Evolutionary conservation across 2,113 vertebrate species (phyloP).

Genomic region (Eulemur rufifrons): DNA sequence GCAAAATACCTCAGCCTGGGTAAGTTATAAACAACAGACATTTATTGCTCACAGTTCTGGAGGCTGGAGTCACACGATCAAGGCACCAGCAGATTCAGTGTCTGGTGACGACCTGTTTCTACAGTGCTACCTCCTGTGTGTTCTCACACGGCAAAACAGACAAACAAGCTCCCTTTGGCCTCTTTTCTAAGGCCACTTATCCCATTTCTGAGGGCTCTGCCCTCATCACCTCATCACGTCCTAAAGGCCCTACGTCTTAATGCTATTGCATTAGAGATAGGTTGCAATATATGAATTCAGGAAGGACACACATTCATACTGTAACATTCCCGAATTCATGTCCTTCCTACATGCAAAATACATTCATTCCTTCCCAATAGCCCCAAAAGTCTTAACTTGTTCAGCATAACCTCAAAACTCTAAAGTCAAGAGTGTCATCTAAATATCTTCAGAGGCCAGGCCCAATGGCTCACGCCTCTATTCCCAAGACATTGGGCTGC

Average conservation of each 20-base stretch:
- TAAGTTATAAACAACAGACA: neutral
- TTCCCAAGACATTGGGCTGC: too few relatives aligned
- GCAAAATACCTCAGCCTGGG: neutral
- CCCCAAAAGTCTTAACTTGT: neutral
- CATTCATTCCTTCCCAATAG: neutral
- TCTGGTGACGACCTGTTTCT: neutral
- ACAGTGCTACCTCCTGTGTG: neutral
- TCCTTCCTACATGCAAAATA: neutral
- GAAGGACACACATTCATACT: neutral
- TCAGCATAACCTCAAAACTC: neutral
- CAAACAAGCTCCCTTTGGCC: neutral
- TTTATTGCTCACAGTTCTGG: neutral
- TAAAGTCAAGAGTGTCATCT: neutral
- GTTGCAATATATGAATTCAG: neutral
- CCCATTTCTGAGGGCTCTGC: neutral
- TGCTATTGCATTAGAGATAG: neutral
- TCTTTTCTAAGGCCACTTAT: neutral
- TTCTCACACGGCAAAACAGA: neutral
- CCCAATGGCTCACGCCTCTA: too few relatives aligned
- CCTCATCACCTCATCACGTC: neutral
- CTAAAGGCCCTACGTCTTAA: neutral
- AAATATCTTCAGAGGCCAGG: neutral
- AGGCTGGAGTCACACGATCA: neutral
- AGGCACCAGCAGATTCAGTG: neutral
- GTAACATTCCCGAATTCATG: neutral